Percentiles rank a stretch among this genome's conserved stretches.
phyloP scores from a whole-genome alignment of 2,113 vertebrate species.

The Laterallus jamaicensis region DNA sequence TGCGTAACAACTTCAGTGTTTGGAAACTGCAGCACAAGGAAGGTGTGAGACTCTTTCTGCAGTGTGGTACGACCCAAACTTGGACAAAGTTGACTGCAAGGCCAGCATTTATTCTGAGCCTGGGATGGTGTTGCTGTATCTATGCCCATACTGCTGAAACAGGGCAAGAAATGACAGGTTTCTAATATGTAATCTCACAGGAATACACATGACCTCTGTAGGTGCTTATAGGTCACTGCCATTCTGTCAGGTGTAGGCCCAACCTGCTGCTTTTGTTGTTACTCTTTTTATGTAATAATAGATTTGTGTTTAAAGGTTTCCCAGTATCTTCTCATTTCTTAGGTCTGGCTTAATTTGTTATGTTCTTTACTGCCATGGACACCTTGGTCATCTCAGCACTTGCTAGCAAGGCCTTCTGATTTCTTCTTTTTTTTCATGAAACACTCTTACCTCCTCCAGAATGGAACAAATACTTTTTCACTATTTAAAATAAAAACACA shows the following conservation, averaged over 20 bases:
- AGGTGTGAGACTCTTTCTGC: neutral
- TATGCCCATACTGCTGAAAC: neutral
- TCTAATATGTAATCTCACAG: neutral
- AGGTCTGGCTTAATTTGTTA: neutral
- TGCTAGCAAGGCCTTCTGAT: neutral
- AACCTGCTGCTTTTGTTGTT: neutral
- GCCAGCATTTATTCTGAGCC: neutral
- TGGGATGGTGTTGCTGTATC: neutral
- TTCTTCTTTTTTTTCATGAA: neutral
- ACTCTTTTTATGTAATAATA: neutral
- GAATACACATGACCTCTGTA: fast-evolving
- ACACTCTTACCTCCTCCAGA: neutral
- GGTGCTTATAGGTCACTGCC: neutral
- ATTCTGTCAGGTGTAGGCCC: neutral
- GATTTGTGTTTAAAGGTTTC: neutral
- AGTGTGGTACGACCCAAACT: neutral
- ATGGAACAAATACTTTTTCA: neutral
- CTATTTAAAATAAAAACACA: neutral
- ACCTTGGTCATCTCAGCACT: neutral
- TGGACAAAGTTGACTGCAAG: neutral
- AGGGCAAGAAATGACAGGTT: neutral
- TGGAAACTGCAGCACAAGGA: neutral
- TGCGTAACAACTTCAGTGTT: neutral
- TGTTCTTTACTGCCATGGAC: neutral
- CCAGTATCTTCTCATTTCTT: neutral